phyloP scores from a whole-genome alignment of 2,113 vertebrate species.

The Colossoma macropomum region DNA sequence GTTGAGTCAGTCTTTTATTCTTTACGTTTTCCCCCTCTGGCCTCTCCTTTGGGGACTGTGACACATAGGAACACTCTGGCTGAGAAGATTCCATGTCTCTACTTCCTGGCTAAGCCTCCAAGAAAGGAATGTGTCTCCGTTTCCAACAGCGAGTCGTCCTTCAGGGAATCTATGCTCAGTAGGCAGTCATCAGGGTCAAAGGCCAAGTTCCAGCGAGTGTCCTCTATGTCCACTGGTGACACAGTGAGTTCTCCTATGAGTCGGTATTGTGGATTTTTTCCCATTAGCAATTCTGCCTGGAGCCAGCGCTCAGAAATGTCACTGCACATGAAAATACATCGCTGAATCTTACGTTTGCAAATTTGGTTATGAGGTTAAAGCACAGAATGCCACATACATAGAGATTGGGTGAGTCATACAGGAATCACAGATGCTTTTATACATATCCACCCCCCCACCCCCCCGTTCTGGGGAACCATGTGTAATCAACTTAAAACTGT shows the following conservation, averaged over 20 bases:
- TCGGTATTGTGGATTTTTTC: neutral
- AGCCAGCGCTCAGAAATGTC: neutral
- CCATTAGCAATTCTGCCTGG: neutral
- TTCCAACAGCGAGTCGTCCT: slow-evolving; percentile 80
- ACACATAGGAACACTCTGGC: slow-evolving; percentile 84
- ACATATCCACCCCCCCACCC: too few species aligned
- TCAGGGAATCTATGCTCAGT: slow-evolving; percentile 68
- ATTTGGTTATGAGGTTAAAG: too few species aligned
- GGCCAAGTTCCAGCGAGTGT: slow-evolving; percentile 67
- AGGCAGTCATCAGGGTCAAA: slow-evolving; percentile 68
- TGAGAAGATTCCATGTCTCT: slow-evolving; percentile 85
- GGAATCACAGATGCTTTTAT: too few species aligned
- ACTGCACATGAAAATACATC: neutral
- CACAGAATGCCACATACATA: too few species aligned
- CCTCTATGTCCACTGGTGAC: slow-evolving; percentile 72
- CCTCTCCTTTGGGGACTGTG: neutral
- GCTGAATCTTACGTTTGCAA: neutral
- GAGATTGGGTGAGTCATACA: too few species aligned
- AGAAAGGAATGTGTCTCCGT: slow-evolving; percentile 74
- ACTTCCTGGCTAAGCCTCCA: slow-evolving; percentile 76
- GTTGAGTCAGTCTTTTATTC: neutral
- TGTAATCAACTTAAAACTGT: too few species aligned
- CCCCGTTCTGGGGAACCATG: too few species aligned
- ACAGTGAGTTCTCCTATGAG: slow-evolving; percentile 65
- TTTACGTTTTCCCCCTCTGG: neutral